Evolutionary conservation across 2,113 vertebrate genomes (phyloP).

Genomic region (Microcebus tavaratra): DNA sequence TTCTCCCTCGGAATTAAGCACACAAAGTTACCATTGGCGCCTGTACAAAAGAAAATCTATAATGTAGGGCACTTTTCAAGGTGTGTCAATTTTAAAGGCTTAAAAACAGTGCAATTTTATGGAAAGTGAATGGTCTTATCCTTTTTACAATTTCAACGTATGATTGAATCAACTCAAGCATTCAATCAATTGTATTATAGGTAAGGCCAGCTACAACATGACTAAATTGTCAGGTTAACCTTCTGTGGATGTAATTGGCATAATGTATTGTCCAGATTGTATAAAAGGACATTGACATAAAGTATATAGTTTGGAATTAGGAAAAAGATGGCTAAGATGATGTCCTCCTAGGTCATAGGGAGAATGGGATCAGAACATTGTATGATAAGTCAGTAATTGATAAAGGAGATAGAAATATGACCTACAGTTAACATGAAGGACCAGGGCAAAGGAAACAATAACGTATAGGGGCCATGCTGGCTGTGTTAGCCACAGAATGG

Average conservation of each 20-base stretch:
- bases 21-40: conserved; percentile 61
- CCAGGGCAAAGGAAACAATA: not conserved
- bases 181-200: conserved; percentile 68
- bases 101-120: conserved; percentile 73
- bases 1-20: conserved; percentile 49
- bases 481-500: not conserved
- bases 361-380: not conserved
- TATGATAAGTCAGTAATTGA: conserved; percentile 42
- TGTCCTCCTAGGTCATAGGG: conserved; percentile 16
- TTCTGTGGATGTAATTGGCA: conserved; percentile 54
- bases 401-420: conserved; percentile 38
- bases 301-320: not conserved
- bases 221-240: conserved; percentile 72
- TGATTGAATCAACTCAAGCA: conserved; percentile 73
- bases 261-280: conserved; percentile 60
- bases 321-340: not conserved
- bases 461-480: fast-evolving
- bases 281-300: conserved; percentile 50
- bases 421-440: not conserved
- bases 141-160: conserved; percentile 62
- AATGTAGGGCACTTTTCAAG: conserved; percentile 66
- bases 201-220: conserved; percentile 57
- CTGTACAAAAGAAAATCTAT: conserved; percentile 69
- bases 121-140: conserved; percentile 69
- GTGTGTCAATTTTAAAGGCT: conserved; percentile 68